Evolutionary conservation across 2,113 vertebrate genomes (phyloP).

Genomic region (Cheilinus undulatus): DNA sequence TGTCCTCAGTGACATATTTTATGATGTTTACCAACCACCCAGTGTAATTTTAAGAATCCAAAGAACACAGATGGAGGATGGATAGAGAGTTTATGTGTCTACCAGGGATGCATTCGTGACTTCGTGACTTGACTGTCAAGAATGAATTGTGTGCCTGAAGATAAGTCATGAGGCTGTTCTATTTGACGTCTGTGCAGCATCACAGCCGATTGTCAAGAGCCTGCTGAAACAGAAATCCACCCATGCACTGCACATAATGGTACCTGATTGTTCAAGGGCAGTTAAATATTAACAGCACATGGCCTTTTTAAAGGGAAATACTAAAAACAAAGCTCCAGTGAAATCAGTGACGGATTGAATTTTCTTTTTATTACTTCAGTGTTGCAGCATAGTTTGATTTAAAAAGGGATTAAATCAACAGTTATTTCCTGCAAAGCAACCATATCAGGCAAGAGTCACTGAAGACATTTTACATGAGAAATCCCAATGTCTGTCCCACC

Average conservation of each 20-base stretch:
- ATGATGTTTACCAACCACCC: not conserved
- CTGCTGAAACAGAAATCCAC: not conserved
- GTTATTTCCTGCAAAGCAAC: no score
- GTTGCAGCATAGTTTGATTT: no score
- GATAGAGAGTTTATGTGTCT: constrained; percentile 31
- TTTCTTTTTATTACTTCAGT: no score
- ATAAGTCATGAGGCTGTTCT: not conserved
- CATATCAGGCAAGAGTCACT: no score
- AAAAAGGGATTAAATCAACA: no score
- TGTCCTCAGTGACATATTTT: constrained; percentile 18
- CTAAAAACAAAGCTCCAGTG: no score
- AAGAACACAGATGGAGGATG: constrained; percentile 47
- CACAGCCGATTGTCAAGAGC: not conserved
- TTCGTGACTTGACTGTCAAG: constrained; percentile 6
- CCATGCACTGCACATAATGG: not conserved
- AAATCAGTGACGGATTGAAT: no score
- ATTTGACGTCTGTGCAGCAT: constrained; percentile 6
- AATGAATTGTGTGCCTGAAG: constrained; percentile 1
- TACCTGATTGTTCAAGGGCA: constrained; percentile 9
- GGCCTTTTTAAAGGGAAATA: no score
- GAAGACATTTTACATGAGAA: no score
- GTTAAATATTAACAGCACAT: not conserved
- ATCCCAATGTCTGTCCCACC: no score
- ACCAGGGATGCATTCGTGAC: not conserved
- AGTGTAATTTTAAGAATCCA: constrained; percentile 11